A percentile compares a stretch with the other conserved stretches of the same genome.
Conservation (phyloP, 2,797 vertebrate genomes). For the Galagoides demidoff region DNA sequence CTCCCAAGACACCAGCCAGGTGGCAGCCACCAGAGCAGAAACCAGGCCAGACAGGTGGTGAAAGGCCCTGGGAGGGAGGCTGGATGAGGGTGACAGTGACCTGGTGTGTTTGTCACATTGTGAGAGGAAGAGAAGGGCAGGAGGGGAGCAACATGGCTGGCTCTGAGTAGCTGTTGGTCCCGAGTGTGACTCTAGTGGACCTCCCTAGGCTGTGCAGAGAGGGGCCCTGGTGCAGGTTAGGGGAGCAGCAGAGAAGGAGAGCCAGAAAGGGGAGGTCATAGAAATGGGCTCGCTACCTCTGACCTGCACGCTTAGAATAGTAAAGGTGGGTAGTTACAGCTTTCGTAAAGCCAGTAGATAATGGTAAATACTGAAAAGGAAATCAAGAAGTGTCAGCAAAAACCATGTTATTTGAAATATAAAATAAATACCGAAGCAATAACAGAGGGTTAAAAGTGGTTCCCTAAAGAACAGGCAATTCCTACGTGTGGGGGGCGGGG, state of each 20-base stretch:
- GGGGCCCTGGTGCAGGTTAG: not conserved
- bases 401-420: not conserved
- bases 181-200: not conserved
- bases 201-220: too few relatives aligned
- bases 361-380: not conserved
- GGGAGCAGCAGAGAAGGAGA: not conserved
- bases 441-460: not conserved
- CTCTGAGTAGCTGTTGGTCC: not conserved
- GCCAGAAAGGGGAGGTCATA: too few relatives aligned
- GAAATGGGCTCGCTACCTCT: too few relatives aligned
- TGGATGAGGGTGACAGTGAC: not conserved
- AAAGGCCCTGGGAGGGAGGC: not conserved
- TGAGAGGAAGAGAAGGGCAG: not conserved
- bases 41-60: not conserved
- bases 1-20: not conserved
- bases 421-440: not conserved
- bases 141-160: not conserved
- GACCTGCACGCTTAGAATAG: too few relatives aligned
- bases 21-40: not conserved
- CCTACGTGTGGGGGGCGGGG: not conserved
- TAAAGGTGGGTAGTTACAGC: too few relatives aligned
- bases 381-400: not conserved
- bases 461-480: not conserved
- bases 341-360: not conserved
- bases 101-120: not conserved